A percentile compares a stretch with the other conserved stretches of the same genome.
Conservation (phyloP, 2,113 vertebrate species). For the Catharus fuscescens region DNA sequence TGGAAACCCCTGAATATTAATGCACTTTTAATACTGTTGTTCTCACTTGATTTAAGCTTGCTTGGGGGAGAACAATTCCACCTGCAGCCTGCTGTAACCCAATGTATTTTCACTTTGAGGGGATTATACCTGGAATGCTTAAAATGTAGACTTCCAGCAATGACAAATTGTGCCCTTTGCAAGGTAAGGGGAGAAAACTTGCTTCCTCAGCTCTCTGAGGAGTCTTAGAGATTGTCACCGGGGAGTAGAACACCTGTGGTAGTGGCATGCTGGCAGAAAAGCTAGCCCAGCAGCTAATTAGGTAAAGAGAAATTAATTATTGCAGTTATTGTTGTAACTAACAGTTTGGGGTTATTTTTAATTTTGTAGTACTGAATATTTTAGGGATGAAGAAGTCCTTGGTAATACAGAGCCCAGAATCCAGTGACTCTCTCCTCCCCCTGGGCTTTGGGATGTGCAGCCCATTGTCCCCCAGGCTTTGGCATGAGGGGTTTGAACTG, state of each 20-base stretch:
- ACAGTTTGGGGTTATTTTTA: neutral
- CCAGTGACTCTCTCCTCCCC: neutral
- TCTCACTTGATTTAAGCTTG: neutral
- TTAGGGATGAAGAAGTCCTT: neutral
- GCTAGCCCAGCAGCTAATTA: neutral
- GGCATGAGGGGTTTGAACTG: neutral
- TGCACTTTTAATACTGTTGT: accelerated
- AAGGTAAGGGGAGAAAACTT: neutral
- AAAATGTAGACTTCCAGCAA: neutral
- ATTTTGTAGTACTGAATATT: neutral
- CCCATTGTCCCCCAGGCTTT: neutral
- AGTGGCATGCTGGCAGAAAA: neutral
- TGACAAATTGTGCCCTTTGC: neutral
- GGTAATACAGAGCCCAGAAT: neutral
- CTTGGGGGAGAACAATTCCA: neutral
- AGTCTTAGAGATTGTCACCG: too few relatives aligned
- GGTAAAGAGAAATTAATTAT: neutral
- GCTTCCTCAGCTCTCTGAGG: neutral
- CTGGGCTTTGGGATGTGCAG: accelerated
- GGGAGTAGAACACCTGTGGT: neutral
- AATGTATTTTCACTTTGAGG: neutral
- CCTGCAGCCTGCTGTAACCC: neutral
- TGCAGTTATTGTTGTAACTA: neutral
- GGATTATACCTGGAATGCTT: neutral
- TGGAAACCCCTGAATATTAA: neutral